Evolutionary conservation across 2,888 invertebrate genomes (phyloP).

Genomic region (Lydus trimaculatus): DNA sequence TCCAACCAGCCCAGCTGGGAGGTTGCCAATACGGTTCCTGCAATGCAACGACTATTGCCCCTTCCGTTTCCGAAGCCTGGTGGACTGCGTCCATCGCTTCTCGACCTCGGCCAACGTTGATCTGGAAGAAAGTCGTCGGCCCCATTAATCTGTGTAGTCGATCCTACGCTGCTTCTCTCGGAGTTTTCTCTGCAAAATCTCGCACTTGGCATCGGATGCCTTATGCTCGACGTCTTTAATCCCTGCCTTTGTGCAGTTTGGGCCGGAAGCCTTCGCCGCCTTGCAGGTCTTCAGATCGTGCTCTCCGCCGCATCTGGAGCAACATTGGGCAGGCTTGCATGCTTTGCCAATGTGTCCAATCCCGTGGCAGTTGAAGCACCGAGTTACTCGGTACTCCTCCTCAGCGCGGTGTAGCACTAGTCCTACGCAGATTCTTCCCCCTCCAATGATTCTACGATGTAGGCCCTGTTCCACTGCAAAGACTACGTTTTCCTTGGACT

Average conservation of each 20-base stretch:
- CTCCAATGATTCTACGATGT: not conserved
- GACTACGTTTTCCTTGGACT: not conserved
- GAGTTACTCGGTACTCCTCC: not conserved
- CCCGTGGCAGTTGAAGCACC: slow-evolving; percentile 15
- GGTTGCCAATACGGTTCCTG: slow-evolving; percentile 16
- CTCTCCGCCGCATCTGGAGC: slow-evolving; percentile 7
- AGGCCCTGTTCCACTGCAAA: slow-evolving; percentile 10
- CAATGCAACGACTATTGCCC: slow-evolving; percentile 9
- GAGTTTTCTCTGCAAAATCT: not conserved
- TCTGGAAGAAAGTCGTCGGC: slow-evolving; percentile 12
- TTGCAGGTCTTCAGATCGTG: slow-evolving; percentile 4
- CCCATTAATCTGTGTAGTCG: not conserved
- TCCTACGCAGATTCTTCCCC: not conserved
- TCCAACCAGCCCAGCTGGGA: slow-evolving; percentile 8
- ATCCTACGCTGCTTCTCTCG: not conserved
- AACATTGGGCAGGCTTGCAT: not conserved
- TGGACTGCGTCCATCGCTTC: slow-evolving; percentile 6
- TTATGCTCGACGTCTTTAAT: not conserved
- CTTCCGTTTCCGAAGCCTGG: not conserved
- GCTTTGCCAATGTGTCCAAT: slow-evolving; percentile 1
- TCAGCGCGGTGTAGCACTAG: not conserved
- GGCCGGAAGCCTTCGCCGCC: not conserved
- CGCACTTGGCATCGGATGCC: not conserved
- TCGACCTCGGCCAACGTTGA: slow-evolving; percentile 21
- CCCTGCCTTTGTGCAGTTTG: not conserved